Evolutionary conservation across 1,140 invertebrate genomes (phyloP), one percentile per base, ranked within the genome.

Genomic region (Lordiphosa clarofinis): DNA sequence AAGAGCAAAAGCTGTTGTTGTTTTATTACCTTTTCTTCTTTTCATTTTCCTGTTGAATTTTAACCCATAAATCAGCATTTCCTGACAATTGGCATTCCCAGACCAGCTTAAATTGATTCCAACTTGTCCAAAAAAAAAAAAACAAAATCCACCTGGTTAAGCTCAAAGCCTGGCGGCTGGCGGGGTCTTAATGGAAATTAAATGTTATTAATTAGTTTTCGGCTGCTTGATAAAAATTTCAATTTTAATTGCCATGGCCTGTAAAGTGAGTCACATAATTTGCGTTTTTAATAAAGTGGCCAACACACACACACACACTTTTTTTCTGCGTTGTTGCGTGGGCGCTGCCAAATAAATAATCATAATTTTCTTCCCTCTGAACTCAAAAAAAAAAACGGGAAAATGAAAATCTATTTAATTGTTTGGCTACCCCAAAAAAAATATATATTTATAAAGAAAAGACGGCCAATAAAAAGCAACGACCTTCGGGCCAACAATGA

Each of bases 201-300:
- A 63, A 69, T 75, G 39, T 69, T 84, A 82, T 73, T 76, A 84
- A 81, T 82, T 82, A 82, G 63, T 63, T 66, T 47, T 21, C 4
- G 21, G n/a, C n/a, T 19, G 12, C 40, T 6, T 73, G 76, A 59
- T 76, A 84, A 84, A 84, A 61, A 76, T 13, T 31, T 11, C 38
- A 39, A 49, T 38, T 40, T 46, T 31, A 53, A 53, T 15, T 37
- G 24, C 35, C 15, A n/a, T 39, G 57, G 59, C 24, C 54, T 48
- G 28, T 13, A 49, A 69, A 68, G 56, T 79, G 70, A 79, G 68
- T 79, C 71, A 82, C 38, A 75, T 66, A 79, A 74, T 66, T 64
- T 73, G 56, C 50, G 59, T 70, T 66, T 56, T 66, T 70, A 55
- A 59, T 44, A 61, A 79, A 69, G 60, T 79, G 70, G 75, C 64